These are phyloP conservation scores for Phyllostomus hastatus DNA, from an alignment of 2,113 vertebrate species.

Conservation along the genomic window DNA sequence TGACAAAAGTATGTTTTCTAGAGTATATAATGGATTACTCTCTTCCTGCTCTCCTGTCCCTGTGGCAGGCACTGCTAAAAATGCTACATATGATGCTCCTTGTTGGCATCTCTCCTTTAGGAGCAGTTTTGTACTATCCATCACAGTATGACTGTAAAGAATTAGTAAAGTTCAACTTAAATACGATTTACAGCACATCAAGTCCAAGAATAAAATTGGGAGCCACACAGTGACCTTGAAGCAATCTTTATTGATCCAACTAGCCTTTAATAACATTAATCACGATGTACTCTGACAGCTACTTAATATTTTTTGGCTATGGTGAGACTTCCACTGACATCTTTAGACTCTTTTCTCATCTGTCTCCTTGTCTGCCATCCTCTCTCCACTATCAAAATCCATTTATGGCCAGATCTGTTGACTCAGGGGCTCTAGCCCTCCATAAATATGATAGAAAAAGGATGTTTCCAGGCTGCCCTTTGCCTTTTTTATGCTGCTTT, in stretches of 20 bases:
- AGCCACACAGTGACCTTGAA: slow-evolving; percentile 33
- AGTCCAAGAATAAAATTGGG: slow-evolving; percentile 1
- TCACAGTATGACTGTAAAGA: neutral
- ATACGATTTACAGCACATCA: neutral
- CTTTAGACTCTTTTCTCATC: slow-evolving; percentile 28
- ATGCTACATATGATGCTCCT: neutral
- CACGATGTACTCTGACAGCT: slow-evolving; percentile 16
- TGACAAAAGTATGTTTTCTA: neutral
- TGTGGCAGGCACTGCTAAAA: neutral
- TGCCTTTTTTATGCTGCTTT: neutral
- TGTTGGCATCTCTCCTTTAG: neutral
- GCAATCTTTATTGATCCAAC: slow-evolving; percentile 56
- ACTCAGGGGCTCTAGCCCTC: neutral
- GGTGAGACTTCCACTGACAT: slow-evolving; percentile 27
- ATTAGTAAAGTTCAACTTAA: slow-evolving; percentile 43
- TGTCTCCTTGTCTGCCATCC: slow-evolving; percentile 31
- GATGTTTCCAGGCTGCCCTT: neutral
- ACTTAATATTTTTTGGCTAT: slow-evolving; percentile 23
- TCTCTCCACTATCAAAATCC: neutral
- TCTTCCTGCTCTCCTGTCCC: neutral
- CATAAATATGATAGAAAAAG: neutral
- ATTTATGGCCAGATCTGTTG: neutral
- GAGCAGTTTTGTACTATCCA: neutral
- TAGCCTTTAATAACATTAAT: slow-evolving; percentile 53
- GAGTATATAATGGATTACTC: neutral